phyloP scores from a whole-genome alignment of 2,888 invertebrate genomes.

The Amiota minor region DNA sequence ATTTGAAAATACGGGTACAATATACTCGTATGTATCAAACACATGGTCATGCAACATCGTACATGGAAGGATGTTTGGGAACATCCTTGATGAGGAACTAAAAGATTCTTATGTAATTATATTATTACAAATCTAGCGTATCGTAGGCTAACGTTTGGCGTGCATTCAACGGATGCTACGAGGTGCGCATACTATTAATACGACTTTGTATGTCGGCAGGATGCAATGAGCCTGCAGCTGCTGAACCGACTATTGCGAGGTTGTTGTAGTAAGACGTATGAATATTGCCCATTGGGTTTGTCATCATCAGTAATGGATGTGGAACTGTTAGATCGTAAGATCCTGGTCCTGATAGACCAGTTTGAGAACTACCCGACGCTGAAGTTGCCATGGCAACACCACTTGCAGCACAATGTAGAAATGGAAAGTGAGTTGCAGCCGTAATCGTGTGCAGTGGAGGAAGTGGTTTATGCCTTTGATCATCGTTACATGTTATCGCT shows the following conservation, averaged over 20 bases:
- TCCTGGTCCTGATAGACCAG: slow-evolving; percentile 48
- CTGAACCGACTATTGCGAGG: slow-evolving; percentile 45
- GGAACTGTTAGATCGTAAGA: slow-evolving; percentile 68
- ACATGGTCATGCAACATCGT: too few relatives aligned
- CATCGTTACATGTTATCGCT: slow-evolving; percentile 43
- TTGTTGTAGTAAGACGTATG: slow-evolving; percentile 68
- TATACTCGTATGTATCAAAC: too few relatives aligned
- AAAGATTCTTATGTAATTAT: neutral
- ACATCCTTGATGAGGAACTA: slow-evolving; percentile 6
- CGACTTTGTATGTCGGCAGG: slow-evolving; percentile 62
- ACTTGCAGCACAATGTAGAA: slow-evolving; percentile 63
- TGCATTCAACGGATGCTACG: slow-evolving; percentile 46
- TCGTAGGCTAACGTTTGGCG: neutral
- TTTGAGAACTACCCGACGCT: slow-evolving; percentile 39
- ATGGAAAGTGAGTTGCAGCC: slow-evolving; percentile 68
- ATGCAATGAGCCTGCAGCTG: slow-evolving; percentile 56
- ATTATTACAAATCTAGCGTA: neutral
- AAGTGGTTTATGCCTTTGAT: slow-evolving; percentile 58
- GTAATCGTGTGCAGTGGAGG: slow-evolving; percentile 70
- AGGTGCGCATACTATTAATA: slow-evolving; percentile 67
- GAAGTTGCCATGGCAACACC: slow-evolving; percentile 53
- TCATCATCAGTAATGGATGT: slow-evolving; percentile 73
- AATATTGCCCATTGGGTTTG: slow-evolving; percentile 63
- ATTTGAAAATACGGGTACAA: too few relatives aligned
- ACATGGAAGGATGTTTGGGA: too few relatives aligned